Conservation (phyloP, 2,113 vertebrate species). For the Embiotoca jacksoni region DNA sequence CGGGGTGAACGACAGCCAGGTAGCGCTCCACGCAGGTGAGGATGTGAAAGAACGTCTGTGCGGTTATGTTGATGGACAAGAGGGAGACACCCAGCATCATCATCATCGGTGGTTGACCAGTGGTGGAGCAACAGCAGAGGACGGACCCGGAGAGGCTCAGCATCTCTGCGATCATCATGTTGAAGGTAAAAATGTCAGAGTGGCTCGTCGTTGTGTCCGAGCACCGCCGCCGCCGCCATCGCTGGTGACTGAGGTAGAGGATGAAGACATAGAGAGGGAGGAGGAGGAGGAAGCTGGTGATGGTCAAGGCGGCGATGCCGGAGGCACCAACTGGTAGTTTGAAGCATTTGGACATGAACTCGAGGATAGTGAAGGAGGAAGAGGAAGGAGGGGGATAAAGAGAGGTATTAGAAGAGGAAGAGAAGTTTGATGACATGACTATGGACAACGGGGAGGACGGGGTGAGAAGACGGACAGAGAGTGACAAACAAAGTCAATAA, state of each 20-base stretch:
- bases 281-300: background rate
- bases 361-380: background rate
- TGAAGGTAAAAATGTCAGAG: background rate
- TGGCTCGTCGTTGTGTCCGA: background rate
- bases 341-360: background rate
- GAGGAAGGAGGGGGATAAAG: background rate
- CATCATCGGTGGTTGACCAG: background rate
- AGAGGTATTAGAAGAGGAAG: background rate
- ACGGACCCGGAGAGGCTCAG: background rate
- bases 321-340: background rate
- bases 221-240: background rate
- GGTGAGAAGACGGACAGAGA: background rate
- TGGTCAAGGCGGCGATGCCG: rapidly evolving
- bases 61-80: rapidly evolving
- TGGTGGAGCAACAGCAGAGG: rapidly evolving
- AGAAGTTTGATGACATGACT: background rate
- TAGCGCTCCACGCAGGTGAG: conserved; percentile 27
- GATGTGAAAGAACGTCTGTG: background rate
- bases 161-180: background rate
- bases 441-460: background rate
- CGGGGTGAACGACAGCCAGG: conserved; percentile 26
- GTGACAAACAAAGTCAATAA: no score
- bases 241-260: background rate
- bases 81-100: background rate
- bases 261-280: background rate